These are phyloP conservation scores for Melipona quadrifasciata DNA, from an alignment of 1,140 invertebrate species.

Conservation along the genomic window DNA sequence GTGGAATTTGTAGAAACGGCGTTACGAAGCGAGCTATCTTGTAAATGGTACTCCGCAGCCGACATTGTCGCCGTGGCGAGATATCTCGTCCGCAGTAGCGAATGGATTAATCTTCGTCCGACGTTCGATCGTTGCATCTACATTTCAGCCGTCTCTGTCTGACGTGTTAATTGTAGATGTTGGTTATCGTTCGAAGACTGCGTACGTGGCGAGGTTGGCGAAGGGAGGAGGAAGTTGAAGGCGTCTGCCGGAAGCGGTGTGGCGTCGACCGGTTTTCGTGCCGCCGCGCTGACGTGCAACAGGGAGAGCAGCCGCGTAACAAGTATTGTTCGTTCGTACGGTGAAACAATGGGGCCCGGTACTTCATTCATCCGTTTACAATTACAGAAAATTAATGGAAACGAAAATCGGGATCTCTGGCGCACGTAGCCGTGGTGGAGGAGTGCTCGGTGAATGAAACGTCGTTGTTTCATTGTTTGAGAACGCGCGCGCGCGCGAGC, in stretches of 20 bases:
- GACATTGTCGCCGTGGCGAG: too few relatives aligned
- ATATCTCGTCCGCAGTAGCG: too few relatives aligned
- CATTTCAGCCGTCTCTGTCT: background rate
- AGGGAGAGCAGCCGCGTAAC: constrained; percentile 37
- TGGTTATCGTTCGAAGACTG: constrained; percentile 19
- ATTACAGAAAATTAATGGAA: constrained; percentile 66
- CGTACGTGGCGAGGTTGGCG: too few relatives aligned
- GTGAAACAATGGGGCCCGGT: constrained; percentile 52
- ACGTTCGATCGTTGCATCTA: too few relatives aligned
- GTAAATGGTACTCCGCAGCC: too few relatives aligned
- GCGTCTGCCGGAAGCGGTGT: constrained; percentile 13
- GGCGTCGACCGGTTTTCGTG: constrained; percentile 24
- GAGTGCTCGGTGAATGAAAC: constrained; percentile 21
- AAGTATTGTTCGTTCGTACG: constrained; percentile 61
- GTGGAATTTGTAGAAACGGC: too few relatives aligned
- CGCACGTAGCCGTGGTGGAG: background rate
- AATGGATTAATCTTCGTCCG: too few relatives aligned
- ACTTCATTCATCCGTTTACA: constrained; percentile 59
- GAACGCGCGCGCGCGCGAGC: background rate
- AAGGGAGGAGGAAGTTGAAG: background rate
- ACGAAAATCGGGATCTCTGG: constrained; percentile 60
- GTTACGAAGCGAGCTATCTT: too few relatives aligned
- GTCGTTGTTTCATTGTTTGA: constrained; percentile 33
- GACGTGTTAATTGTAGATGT: background rate
- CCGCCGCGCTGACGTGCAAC: constrained; percentile 47